Base-by-base conservation (phyloP, 2,113 vertebrate genomes). In the Hiodon alosoides region DNA sequence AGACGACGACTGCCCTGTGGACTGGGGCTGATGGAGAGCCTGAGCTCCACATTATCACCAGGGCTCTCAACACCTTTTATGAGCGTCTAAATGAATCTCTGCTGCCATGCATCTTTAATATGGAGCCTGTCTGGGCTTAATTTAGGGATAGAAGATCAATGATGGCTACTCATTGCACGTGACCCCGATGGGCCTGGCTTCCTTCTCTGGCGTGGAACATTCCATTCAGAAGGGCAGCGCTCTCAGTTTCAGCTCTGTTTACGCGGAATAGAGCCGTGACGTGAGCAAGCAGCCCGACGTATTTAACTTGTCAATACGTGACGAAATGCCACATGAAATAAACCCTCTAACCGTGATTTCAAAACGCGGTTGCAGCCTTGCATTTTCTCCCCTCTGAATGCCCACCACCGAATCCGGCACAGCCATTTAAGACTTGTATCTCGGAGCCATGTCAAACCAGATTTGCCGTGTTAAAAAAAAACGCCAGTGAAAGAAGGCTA, bases 51-150 rank as follows among this genome's bases (percentile, higher is more conserved):
- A 48, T 53, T 57, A 14, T 71, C 59, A 52, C 0, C 13, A 7
- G 52, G 59, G 11, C 52, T 9, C 58, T 50, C 59, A 64, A 51
- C 60, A 64, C 58, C 72, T 76, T 72, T 67, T 66, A 72, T 77
- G 67, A 71, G 61, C 57, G 53, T 67, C 54, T 72, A 77, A 71
- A 72, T 77, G 72, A 17, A 72, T 77, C 60, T 72, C 13, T 17
- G 61, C 5, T 4, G 60, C 52, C 50, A 75, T 58, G 14, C 73
- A 60, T 77, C 57, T 73, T 71, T 77, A 60, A 72, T 72, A 69
- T 6, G 57, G 67, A 31, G 59, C 58, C 73, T 57, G 17, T 67
- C 53, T 10, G 7, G 14, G 67, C 3, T n/a, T 53, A 52, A 17
- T 7, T n/a, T 7, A 53, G 5, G 50, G 14, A 69, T 5, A 53